Conservation (phyloP, 1,140 invertebrate species). For the Limonius californicus region DNA sequence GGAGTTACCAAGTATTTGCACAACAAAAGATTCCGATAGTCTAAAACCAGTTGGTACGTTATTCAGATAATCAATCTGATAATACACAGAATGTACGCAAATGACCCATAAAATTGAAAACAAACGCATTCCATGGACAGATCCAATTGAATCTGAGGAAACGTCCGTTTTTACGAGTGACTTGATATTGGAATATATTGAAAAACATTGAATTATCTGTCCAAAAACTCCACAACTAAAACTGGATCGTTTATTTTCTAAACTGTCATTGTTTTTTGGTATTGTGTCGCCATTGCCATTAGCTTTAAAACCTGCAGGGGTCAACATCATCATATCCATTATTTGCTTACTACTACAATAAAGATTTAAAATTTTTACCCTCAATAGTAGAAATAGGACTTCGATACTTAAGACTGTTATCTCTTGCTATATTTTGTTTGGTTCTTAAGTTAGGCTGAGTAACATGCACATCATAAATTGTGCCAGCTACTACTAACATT, state of each 20-base stretch:
- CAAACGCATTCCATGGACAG: slow-evolving; percentile 49
- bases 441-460: slow-evolving; percentile 21
- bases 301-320: too few relatives aligned
- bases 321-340: too few relatives aligned
- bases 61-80: slow-evolving; percentile 45
- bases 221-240: too few relatives aligned
- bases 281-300: neutral
- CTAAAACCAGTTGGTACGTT: slow-evolving; percentile 36
- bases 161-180: slow-evolving; percentile 39
- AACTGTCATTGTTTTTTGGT: neutral
- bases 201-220: slow-evolving; percentile 47
- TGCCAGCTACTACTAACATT: slow-evolving; percentile 30
- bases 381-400: too few relatives aligned
- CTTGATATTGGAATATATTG: slow-evolving; percentile 45
- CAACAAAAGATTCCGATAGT: slow-evolving; percentile 37
- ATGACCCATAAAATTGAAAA: slow-evolving; percentile 53
- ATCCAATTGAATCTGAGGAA: slow-evolving; percentile 32
- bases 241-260: too few relatives aligned
- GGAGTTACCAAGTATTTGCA: slow-evolving; percentile 48
- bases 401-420: too few relatives aligned
- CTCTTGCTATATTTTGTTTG: neutral
- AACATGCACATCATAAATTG: slow-evolving; percentile 28
- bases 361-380: neutral
- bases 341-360: too few relatives aligned
- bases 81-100: slow-evolving; percentile 48